Percentiles rank a stretch among this genome's conserved stretches.
Evolutionary conservation across 2,888 invertebrate genomes (phyloP).

Genomic region (Hydriomena furcata): DNA sequence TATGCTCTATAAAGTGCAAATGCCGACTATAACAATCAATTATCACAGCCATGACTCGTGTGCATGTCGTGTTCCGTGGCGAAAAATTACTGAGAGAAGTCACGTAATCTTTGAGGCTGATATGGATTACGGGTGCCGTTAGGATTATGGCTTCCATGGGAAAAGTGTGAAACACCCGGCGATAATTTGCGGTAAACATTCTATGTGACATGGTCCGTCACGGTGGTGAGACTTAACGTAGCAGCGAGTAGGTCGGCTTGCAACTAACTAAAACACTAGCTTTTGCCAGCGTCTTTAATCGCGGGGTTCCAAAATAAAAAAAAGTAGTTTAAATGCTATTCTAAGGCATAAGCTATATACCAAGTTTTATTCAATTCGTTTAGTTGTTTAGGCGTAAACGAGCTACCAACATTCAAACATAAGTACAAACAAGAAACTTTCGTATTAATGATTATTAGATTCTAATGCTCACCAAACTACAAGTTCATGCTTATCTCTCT

Average conservation of each 20-base stretch:
- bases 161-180: constrained; percentile 66
- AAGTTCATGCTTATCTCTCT: too few species aligned
- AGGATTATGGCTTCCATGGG: constrained; percentile 58
- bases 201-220: constrained; percentile 12
- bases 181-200: constrained; percentile 54
- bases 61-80: constrained; percentile 23
- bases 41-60: constrained; percentile 14
- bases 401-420: too few species aligned
- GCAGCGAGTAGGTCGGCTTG: too few species aligned
- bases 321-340: too few species aligned
- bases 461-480: too few species aligned
- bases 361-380: too few species aligned
- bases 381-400: too few species aligned
- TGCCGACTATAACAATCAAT: constrained; percentile 15
- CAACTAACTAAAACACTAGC: too few species aligned
- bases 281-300: background rate
- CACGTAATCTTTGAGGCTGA: constrained; percentile 33
- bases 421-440: too few species aligned
- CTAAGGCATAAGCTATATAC: too few species aligned
- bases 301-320: background rate
- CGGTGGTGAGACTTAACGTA: background rate
- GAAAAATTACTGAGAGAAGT: constrained; percentile 28
- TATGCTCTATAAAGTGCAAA: constrained; percentile 1
- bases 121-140: constrained; percentile 53
- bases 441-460: too few species aligned